Percentiles rank a stretch among this genome's conserved stretches.
These are phyloP conservation scores for Phymanthus crucifer DNA, from an alignment of 92 coral and sea anemone genomes.

Conservation along the genomic window DNA sequence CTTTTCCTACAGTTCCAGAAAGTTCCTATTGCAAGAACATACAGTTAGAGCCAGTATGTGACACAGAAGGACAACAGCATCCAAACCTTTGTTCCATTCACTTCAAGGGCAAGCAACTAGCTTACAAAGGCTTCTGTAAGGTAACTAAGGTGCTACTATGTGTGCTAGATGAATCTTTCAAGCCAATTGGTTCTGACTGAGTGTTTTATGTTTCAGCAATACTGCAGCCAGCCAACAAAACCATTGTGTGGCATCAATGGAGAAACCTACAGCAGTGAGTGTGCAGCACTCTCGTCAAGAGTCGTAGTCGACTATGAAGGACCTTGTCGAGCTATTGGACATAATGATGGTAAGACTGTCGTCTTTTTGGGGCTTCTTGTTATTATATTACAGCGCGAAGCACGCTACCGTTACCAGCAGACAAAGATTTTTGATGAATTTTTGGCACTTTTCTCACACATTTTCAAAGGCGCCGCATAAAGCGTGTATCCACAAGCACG, in stretches of 20 bases:
- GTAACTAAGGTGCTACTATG: conserved; percentile 25
- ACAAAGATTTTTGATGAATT: too few species aligned
- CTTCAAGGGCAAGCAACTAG: conserved; percentile 63
- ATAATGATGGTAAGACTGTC: conserved; percentile 44
- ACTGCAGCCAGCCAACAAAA: conserved; percentile 68
- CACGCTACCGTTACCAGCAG: too few species aligned
- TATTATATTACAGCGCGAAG: too few species aligned
- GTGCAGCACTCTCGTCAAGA: conserved; percentile 81
- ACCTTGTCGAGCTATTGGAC: conserved; percentile 80
- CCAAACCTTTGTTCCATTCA: conserved; percentile 85
- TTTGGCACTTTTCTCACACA: too few species aligned
- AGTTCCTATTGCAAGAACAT: conserved; percentile 72
- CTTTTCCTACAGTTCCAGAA: conserved; percentile 47
- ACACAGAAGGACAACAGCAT: conserved; percentile 80
- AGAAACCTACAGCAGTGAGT: conserved; percentile 84
- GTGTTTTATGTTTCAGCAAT: conserved; percentile 32
- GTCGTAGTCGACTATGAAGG: conserved; percentile 91
- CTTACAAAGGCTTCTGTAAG: conserved; percentile 95
- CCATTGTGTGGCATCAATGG: conserved; percentile 93
- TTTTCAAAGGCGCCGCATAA: too few species aligned
- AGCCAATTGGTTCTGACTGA: neutral
- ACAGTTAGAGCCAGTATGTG: conserved; percentile 80
- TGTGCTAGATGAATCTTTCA: neutral
- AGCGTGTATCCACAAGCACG: too few species aligned
- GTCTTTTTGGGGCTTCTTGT: neutral